Percentiles rank a stretch among this genome's conserved stretches.
These are phyloP conservation scores for Protobothrops flavoviridis DNA, from an alignment of 2,113 vertebrate species.

Conservation along the genomic window DNA sequence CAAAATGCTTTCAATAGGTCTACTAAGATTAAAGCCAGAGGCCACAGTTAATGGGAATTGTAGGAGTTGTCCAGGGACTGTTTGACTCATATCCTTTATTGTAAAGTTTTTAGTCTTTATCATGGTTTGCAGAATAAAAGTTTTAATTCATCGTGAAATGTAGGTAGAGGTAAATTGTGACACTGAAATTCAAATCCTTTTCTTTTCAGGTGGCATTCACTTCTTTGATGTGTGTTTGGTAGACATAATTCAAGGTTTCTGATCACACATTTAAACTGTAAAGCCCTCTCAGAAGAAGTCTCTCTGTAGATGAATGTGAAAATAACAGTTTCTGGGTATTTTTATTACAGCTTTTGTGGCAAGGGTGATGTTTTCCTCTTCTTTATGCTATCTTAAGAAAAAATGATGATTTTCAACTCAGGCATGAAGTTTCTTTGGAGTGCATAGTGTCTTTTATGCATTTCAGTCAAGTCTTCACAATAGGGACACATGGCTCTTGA, in stretches of 20 bases:
- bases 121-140: rapidly evolving
- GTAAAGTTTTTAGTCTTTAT: background rate
- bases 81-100: background rate
- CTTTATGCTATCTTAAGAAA: constrained; percentile 51
- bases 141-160: background rate
- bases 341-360: constrained; percentile 27
- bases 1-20: background rate
- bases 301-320: constrained; percentile 36
- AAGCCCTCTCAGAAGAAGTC: constrained; percentile 30
- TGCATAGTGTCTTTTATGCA: constrained; percentile 63
- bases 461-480: constrained; percentile 61
- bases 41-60: background rate
- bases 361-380: constrained; percentile 50
- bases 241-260: constrained; percentile 18
- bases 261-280: constrained; percentile 24
- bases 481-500: constrained; percentile 57
- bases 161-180: background rate
- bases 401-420: constrained; percentile 55
- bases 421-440: constrained; percentile 49
- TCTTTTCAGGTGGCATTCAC: constrained; percentile 29
- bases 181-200: background rate
- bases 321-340: constrained; percentile 40
- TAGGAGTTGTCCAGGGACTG: background rate
- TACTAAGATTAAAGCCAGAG: background rate
- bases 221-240: constrained; percentile 15